Evolutionary conservation across 2,797 vertebrate genomes (phyloP).

Genomic region (Psittacula echo): DNA sequence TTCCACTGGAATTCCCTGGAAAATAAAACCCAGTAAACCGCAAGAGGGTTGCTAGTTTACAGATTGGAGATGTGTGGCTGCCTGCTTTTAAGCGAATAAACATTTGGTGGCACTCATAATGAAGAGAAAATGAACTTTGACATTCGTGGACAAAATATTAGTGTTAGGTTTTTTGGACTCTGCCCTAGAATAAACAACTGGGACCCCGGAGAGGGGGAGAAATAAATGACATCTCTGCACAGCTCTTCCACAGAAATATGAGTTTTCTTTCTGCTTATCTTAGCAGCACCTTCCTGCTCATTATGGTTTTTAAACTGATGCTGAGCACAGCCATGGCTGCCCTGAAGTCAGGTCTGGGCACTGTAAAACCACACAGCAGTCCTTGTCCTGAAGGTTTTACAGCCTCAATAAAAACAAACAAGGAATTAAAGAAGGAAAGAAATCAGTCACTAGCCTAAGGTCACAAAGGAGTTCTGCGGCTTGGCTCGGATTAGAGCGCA

Average conservation of each 20-base stretch:
- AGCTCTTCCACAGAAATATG: background rate
- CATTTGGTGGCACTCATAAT: background rate
- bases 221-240: background rate
- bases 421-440: background rate
- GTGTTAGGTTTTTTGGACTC: background rate
- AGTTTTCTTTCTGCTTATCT: background rate
- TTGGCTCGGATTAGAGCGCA: background rate
- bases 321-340: background rate
- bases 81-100: background rate
- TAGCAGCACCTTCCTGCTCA: background rate
- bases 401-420: background rate
- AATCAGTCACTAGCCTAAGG: background rate
- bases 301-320: background rate
- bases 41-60: background rate
- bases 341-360: background rate
- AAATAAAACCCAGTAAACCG: background rate
- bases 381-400: background rate
- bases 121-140: background rate
- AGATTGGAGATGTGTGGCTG: background rate
- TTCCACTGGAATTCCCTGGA: background rate
- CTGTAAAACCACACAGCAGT: background rate
- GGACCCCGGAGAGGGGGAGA: fast-evolving
- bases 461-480: background rate
- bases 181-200: background rate
- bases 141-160: background rate